These are phyloP conservation scores for Argyresthia albistria DNA, from an alignment of 2,888 invertebrate species.

Conservation along the genomic window DNA sequence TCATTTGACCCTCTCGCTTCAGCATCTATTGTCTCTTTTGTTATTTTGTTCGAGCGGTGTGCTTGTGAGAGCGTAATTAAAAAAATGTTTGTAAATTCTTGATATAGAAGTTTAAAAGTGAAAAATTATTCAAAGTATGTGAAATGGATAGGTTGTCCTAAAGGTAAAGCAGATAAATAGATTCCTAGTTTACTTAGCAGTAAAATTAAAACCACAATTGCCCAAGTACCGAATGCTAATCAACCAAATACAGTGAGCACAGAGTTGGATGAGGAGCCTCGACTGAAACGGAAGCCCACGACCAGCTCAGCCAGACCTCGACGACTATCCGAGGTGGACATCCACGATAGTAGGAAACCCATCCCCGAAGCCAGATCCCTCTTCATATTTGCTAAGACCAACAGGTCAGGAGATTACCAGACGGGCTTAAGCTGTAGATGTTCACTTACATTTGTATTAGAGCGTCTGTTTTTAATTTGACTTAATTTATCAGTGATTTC, in stretches of 20 bases:
- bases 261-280: constrained; percentile 59
- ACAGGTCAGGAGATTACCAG: constrained; percentile 79
- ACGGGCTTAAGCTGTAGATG: constrained; percentile 41
- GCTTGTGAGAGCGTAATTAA: no score
- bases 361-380: constrained; percentile 93
- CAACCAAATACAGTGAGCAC: constrained; percentile 55
- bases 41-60: no score
- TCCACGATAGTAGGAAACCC: constrained; percentile 88
- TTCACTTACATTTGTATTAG: constrained; percentile 25
- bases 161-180: no score
- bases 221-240: constrained; percentile 28
- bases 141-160: no score
- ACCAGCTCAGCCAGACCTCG: constrained; percentile 83
- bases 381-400: constrained; percentile 93
- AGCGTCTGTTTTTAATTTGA: constrained; percentile 3
- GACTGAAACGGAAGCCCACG: constrained; percentile 61
- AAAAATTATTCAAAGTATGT: no score
- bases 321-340: constrained; percentile 88
- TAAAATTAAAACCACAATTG: no score
- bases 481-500: background rate
- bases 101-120: no score
- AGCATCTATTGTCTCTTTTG: no score
- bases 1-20: no score
- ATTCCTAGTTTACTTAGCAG: no score
- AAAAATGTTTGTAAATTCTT: no score